Conservation (phyloP, 2,113 vertebrate genomes). For the Cinclus mexicanus region DNA sequence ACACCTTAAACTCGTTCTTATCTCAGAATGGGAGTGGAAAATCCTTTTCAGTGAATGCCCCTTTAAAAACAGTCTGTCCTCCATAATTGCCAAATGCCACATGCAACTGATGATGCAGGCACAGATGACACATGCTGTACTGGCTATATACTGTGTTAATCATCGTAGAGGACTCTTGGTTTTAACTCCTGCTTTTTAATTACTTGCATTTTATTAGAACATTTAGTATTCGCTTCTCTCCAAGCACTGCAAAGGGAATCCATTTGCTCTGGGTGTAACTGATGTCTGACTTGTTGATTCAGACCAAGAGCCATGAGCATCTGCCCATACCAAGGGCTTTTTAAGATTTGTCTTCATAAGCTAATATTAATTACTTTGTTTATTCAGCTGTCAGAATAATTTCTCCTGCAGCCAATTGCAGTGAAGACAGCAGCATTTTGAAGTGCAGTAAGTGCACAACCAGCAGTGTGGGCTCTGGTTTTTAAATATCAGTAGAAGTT, state of each 20-base stretch:
- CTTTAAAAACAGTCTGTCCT: neutral
- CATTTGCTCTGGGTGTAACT: neutral
- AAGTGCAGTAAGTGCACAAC: neutral
- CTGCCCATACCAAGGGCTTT: neutral
- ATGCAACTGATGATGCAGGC: neutral
- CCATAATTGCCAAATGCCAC: neutral
- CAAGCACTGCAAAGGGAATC: neutral
- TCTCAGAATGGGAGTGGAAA: slow-evolving; percentile 16
- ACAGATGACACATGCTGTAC: neutral
- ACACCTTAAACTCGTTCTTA: neutral
- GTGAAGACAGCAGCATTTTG: neutral
- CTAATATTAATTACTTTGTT: neutral
- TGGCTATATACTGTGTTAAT: neutral
- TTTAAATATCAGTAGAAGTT: neutral
- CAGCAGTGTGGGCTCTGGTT: neutral
- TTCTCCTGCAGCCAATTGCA: neutral
- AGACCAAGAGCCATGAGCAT: neutral
- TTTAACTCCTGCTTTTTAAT: slow-evolving; percentile 17
- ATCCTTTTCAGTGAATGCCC: neutral
- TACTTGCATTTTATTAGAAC: neutral
- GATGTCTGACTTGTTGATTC: neutral
- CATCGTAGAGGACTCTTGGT: neutral
- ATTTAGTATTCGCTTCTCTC: neutral
- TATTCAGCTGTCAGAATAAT: neutral
- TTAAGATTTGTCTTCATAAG: neutral